These are phyloP conservation scores for Zalophus californianus DNA, from an alignment of 2,797 vertebrate species.

Conservation along the genomic window DNA sequence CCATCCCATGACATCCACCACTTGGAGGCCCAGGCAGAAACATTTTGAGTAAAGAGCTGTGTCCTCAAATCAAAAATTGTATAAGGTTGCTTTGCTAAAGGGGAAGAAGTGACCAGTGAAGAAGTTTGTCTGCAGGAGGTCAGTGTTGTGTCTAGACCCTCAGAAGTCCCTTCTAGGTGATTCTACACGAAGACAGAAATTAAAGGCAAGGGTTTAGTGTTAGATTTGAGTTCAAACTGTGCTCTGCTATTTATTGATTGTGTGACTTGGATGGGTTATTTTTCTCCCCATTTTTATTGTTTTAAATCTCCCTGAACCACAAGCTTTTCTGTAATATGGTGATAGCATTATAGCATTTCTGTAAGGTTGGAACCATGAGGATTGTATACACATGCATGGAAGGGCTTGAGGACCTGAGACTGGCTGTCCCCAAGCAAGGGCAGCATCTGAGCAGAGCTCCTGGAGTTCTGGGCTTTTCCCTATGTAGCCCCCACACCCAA, in stretches of 20 bases:
- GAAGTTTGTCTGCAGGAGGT: not conserved
- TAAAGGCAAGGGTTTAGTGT: not conserved
- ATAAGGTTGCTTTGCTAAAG: not conserved
- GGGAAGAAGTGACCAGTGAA: not conserved
- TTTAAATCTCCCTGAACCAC: not conserved
- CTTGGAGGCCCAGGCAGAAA: not conserved
- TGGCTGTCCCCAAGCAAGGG: rapidly evolving
- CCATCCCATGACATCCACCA: not conserved
- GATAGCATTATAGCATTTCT: no score
- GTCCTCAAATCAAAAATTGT: not conserved
- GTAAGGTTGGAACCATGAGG: not conserved
- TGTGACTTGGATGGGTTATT: not conserved
- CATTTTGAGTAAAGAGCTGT: not conserved
- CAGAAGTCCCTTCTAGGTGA: not conserved
- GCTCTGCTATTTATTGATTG: not conserved
- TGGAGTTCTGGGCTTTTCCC: rapidly evolving
- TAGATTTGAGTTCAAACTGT: not conserved
- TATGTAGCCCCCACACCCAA: rapidly evolving
- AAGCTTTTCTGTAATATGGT: not conserved
- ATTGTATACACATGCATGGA: rapidly evolving
- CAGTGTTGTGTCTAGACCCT: not conserved
- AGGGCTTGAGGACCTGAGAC: not conserved
- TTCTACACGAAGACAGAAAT: not conserved
- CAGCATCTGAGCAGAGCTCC: rapidly evolving
- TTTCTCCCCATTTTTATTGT: not conserved